Evolutionary conservation across 2,113 vertebrate species (phyloP).

Genomic region (Leuciscus idus): DNA sequence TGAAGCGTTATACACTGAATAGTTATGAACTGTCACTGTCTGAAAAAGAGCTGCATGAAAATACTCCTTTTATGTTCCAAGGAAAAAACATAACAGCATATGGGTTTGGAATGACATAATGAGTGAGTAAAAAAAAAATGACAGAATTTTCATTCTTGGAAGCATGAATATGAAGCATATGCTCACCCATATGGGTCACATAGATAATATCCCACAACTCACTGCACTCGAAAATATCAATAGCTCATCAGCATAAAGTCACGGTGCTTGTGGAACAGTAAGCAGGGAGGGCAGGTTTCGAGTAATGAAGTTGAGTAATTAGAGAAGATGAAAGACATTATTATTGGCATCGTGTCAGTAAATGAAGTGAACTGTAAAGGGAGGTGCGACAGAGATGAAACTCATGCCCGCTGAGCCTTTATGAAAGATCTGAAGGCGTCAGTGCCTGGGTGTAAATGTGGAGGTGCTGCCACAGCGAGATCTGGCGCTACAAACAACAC

Average conservation of each 20-base stretch:
- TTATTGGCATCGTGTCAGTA: slow-evolving; percentile 40
- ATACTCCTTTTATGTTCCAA: neutral
- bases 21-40: neutral
- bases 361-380: slow-evolving; percentile 48
- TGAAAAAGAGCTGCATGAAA: neutral
- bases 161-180: slow-evolving; percentile 11
- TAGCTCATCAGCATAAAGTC: neutral
- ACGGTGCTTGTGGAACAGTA: neutral
- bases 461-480: slow-evolving; percentile 23
- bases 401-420: slow-evolving; percentile 24
- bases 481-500: slow-evolving; percentile 33
- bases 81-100: slow-evolving; percentile 1
- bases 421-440: slow-evolving; percentile 45
- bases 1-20: neutral
- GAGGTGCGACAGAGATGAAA: slow-evolving; percentile 41
- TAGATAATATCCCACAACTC: slow-evolving; percentile 13
- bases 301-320: slow-evolving; percentile 38
- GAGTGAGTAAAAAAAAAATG: neutral
- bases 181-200: slow-evolving; percentile 4
- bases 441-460: slow-evolving; percentile 36
- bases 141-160: neutral
- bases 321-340: slow-evolving; percentile 24
- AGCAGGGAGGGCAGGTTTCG: neutral
- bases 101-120: slow-evolving; percentile 1
- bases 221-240: slow-evolving; percentile 15